Percentiles rank a stretch among this genome's conserved stretches.
Evolutionary conservation across 2,113 vertebrate species (phyloP).

Genomic region (Climacteris rufus): DNA sequence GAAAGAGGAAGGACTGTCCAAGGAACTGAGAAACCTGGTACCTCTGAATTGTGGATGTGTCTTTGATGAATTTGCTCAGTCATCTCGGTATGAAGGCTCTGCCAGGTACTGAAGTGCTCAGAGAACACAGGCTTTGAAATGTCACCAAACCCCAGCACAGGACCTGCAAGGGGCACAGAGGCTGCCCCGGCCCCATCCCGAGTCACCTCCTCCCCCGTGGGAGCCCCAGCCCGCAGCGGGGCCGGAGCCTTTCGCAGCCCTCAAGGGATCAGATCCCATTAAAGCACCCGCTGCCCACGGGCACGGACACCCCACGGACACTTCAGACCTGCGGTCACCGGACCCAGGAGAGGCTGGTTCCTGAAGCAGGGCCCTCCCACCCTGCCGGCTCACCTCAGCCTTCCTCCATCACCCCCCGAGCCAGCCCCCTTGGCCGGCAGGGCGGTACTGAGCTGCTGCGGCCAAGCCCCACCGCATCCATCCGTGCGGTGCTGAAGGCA

Average conservation of each 20-base stretch:
- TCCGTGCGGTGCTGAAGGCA: too few species aligned
- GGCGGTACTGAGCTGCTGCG: background rate
- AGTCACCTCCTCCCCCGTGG: rapidly evolving
- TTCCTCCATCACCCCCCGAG: too few species aligned
- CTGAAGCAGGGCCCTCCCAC: too few species aligned
- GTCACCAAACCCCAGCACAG: background rate
- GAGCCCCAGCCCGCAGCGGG: background rate
- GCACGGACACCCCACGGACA: too few species aligned
- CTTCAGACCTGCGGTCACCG: background rate
- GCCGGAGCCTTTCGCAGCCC: background rate
- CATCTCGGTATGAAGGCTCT: background rate
- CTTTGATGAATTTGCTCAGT: background rate
- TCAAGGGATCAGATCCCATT: background rate
- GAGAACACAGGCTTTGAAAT: background rate
- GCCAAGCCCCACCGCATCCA: too few species aligned
- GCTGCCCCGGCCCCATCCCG: background rate
- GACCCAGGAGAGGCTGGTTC: background rate
- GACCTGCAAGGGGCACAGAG: background rate
- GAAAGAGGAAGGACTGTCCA: background rate
- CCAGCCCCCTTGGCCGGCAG: background rate
- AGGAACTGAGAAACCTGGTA: background rate
- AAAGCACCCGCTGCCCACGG: background rate
- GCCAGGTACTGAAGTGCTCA: background rate
- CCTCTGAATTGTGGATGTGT: background rate
- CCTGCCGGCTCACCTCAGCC: background rate